phyloP scores from a whole-genome alignment of 2,888 invertebrate genomes.

The Rosalia funebris region DNA sequence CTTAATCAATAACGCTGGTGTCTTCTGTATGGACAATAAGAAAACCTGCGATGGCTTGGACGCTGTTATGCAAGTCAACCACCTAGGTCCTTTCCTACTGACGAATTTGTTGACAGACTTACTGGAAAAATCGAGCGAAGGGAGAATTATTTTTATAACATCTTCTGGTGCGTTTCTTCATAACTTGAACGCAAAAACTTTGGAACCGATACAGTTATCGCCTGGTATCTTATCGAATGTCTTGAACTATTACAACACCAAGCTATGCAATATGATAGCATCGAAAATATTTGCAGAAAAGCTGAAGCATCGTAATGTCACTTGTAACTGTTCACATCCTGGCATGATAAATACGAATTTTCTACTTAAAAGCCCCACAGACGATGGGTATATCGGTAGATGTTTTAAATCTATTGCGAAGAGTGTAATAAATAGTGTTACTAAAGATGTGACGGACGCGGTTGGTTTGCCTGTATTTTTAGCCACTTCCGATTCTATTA shows the following conservation, averaged over 20 bases:
- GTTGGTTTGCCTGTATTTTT: conserved; percentile 40
- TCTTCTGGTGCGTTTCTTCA: conserved; percentile 39
- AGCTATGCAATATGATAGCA: conserved; percentile 48
- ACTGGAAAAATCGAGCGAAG: conserved; percentile 26
- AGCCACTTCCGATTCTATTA: conserved; percentile 39
- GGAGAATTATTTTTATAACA: conserved; percentile 42
- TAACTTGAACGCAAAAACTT: conserved; percentile 27
- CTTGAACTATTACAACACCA: conserved; percentile 48
- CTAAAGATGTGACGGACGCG: conserved; percentile 38
- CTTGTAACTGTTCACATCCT: conserved; percentile 46
- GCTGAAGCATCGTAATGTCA: conserved; percentile 32
- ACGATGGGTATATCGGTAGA: conserved; percentile 18
- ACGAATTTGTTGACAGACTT: conserved; percentile 70
- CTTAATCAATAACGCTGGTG: conserved; percentile 72
- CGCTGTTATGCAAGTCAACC: conserved; percentile 73
- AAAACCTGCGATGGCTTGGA: conserved; percentile 72
- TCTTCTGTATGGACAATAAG: conserved; percentile 63
- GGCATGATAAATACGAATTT: conserved; percentile 48
- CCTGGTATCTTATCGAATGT: conserved; percentile 37
- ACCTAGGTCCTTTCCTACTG: conserved; percentile 76
- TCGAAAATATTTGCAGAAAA: conserved; percentile 41
- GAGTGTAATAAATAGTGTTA: conserved; percentile 28
- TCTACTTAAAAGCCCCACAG: conserved; percentile 25
- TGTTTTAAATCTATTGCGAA: conserved; percentile 18
- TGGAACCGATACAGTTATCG: conserved; percentile 32